A percentile compares a stretch with the other conserved stretches of the same genome.
These are phyloP conservation scores for Strigamia maritima DNA, from an alignment of 2,888 invertebrate species.

Conservation along the genomic window DNA sequence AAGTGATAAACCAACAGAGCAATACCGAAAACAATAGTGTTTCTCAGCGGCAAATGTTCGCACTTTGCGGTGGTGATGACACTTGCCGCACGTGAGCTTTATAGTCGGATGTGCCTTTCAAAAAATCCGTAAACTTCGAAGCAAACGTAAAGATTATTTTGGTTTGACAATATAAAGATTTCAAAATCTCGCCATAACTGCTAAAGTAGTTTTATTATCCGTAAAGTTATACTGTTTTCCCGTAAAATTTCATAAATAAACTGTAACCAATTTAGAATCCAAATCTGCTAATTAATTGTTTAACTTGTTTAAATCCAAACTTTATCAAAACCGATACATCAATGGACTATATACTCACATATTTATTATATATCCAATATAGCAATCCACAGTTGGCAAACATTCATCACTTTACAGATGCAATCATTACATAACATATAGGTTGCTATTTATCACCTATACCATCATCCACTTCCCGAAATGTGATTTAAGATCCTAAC, in stretches of 20 bases:
- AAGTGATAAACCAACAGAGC: not conserved
- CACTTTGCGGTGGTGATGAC: not conserved
- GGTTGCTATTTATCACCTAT: not conserved
- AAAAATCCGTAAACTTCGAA: not conserved
- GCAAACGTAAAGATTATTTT: not conserved
- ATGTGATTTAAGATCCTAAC: slow-evolving; percentile 16
- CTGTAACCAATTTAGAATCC: not conserved
- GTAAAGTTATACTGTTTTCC: too few relatives aligned
- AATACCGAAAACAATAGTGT: not conserved
- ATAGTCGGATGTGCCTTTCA: not conserved
- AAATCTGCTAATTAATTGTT: not conserved
- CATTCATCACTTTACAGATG: slow-evolving; percentile 11
- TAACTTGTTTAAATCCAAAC: not conserved
- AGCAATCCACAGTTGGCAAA: not conserved
- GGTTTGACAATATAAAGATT: too few relatives aligned
- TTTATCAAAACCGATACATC: not conserved
- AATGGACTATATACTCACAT: not conserved
- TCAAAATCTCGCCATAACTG: too few relatives aligned
- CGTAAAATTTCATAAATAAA: too few relatives aligned
- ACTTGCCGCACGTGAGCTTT: not conserved
- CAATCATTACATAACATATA: not conserved
- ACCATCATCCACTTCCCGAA: not conserved
- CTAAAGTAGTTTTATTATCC: too few relatives aligned
- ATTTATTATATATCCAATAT: not conserved
- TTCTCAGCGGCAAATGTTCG: not conserved